These are phyloP conservation scores for Rhizoglyphus robini DNA, from an alignment of 1,140 invertebrate species.

Conservation along the genomic window DNA sequence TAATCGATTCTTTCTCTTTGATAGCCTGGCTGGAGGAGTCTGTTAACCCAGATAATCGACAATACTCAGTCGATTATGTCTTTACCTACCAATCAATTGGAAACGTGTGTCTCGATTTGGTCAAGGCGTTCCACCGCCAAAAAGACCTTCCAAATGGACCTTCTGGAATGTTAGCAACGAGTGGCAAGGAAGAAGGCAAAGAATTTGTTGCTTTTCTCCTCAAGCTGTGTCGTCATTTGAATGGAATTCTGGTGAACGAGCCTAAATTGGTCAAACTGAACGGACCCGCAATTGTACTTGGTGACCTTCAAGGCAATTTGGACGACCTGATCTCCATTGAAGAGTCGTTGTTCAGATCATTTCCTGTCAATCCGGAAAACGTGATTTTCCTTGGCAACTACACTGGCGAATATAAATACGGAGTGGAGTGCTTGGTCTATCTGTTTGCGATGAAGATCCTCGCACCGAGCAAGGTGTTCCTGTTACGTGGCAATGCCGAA, in stretches of 20 bases:
- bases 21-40: neutral
- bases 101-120: neutral
- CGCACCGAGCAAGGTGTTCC: neutral
- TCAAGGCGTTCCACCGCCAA: neutral
- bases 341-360: slow-evolving; percentile 45
- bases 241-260: neutral
- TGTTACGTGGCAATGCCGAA: neutral
- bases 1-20: neutral
- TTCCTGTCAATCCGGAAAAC: slow-evolving; percentile 27
- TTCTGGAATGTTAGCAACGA: neutral
- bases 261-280: slow-evolving; percentile 3
- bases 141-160: neutral
- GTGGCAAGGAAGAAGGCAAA: neutral
- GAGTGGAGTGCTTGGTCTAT: neutral
- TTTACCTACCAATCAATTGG: neutral
- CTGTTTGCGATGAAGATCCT: neutral
- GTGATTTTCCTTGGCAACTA: slow-evolving; percentile 2
- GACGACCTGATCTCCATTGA: slow-evolving; percentile 45
- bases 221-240: neutral
- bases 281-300: slow-evolving; percentile 7
- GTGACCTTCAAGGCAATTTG: slow-evolving; percentile 47
- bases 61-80: neutral
- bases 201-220: neutral
- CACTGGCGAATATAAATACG: neutral
- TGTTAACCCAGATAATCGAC: neutral